Evolutionary conservation across 2,797 vertebrate genomes (phyloP), one percentile per base, ranked within the genome.

Genomic region (Champsocephalus esox): DNA sequence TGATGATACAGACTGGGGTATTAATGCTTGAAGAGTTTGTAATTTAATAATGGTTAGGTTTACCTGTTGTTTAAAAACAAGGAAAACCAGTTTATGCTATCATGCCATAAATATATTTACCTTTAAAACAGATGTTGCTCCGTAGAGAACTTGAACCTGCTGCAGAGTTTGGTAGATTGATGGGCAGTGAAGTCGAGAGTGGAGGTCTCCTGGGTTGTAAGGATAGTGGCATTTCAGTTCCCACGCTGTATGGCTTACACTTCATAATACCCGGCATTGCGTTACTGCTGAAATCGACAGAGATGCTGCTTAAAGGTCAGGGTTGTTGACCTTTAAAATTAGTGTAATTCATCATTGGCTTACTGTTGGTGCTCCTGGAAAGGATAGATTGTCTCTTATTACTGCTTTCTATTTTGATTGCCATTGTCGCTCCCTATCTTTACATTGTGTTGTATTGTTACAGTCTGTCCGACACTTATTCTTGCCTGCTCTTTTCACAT

Each of bases 291-390:
- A 68, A 52, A 49, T 60, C 0, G 3, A 24, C 58, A 48, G 46
- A 68, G 68, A 77, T 58, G 70, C 55, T 71, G 52, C 44, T 45
- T 60, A 60, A 74, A 80, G 74, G 51, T 70, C 38, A 60, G 52
- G 13, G 19, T 38, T 51, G 34, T 60, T 75, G 49, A 61, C 68
- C 52, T 72, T 84, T 38, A 63, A 61, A 71, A 54, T 61, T 8
- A 2, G 38, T 48, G 13, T 64, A 5, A 43, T 43, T 66, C 34
- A 45, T 66, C 12, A 69, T 2, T 24, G 11, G 52, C 65, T 48
- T 55, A 13, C 64, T 68, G 41, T 59, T 57, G 49, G 17, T 10
- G 48, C 49, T 66, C 13, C 58, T 69, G 68, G 57, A 79, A 46
- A 56, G 41, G 56, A 75, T 62, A 4, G 19, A 73, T 54, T 43